Conservation (phyloP, 1,140 invertebrate species). For the Sipha flava region DNA sequence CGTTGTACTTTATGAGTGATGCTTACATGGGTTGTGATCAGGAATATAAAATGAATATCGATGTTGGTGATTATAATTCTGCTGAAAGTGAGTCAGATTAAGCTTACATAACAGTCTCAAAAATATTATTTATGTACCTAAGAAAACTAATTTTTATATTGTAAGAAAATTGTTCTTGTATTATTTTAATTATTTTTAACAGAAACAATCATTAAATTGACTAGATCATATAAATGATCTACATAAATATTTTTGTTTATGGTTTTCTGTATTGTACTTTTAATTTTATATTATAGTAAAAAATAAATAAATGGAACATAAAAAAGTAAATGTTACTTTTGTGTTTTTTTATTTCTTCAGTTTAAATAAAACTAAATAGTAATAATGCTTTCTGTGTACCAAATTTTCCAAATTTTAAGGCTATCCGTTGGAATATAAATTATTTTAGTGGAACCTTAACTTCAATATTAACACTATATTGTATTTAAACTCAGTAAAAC, state of each 20-base stretch:
- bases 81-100: conserved; percentile 49
- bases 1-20: conserved; percentile 98
- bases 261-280: background rate
- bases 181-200: background rate
- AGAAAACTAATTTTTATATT: background rate
- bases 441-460: no score
- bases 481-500: no score
- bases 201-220: background rate
- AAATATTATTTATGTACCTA: background rate
- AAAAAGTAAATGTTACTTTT: no score
- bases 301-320: background rate
- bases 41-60: conserved; percentile 80
- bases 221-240: background rate
- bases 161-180: background rate
- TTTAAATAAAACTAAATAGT: no score
- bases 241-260: background rate
- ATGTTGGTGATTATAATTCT: conserved; percentile 63
- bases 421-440: no score
- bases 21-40: conserved; percentile 97
- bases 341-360: no score
- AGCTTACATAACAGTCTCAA: background rate
- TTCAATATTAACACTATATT: no score
- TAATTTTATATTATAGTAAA: background rate
- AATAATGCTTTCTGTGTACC: no score
- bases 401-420: no score